Percentiles rank a stretch among this genome's conserved stretches.
phyloP scores from a whole-genome alignment of 1,140 invertebrate species.

The Mycetomoellerius zeteki region DNA sequence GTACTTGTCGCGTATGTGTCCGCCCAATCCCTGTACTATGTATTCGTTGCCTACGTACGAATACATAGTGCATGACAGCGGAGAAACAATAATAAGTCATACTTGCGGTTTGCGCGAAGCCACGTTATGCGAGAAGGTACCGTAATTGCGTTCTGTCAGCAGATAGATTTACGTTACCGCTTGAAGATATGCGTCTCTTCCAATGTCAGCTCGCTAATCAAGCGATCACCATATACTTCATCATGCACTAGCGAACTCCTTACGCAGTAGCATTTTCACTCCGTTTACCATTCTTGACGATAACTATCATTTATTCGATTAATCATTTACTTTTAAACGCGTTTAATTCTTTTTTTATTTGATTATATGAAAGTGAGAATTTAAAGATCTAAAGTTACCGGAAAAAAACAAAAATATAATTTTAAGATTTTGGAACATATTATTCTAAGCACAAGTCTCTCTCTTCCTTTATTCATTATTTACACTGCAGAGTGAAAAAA shows the following conservation, averaged over 20 bases:
- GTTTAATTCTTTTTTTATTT: not conserved
- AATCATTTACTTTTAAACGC: constrained; percentile 23
- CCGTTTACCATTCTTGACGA: not conserved
- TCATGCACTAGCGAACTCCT: not conserved
- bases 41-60: not conserved
- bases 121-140: constrained; percentile 26
- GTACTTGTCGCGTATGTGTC: not conserved
- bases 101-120: constrained; percentile 17
- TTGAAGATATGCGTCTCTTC: constrained; percentile 34
- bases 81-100: constrained; percentile 61
- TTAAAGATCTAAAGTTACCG: not conserved
- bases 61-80: not conserved
- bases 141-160: constrained; percentile 46
- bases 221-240: constrained; percentile 46
- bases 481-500: not conserved
- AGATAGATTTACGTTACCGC: constrained; percentile 50
- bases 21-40: constrained; percentile 45
- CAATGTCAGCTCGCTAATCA: constrained; percentile 50
- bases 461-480: constrained; percentile 11
- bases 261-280: constrained; percentile 20
- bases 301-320: constrained; percentile 15
- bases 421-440: not conserved
- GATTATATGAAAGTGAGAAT: not conserved
- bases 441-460: not conserved
- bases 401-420: not conserved